These are phyloP conservation scores for Didymodactylos carnosus DNA, from an alignment of 2,888 invertebrate genomes.

Conservation along the genomic window DNA sequence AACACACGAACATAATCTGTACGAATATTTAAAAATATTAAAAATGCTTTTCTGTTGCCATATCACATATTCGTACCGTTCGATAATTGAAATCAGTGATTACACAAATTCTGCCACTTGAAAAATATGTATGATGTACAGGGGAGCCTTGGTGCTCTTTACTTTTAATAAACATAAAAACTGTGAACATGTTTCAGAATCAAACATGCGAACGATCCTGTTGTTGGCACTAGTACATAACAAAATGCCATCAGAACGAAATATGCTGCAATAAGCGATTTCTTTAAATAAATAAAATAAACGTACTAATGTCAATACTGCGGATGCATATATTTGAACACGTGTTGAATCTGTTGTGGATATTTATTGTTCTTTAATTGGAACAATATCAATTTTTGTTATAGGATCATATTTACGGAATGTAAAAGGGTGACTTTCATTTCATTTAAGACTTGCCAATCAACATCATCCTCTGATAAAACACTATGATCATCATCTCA, in stretches of 20 bases:
- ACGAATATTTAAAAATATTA: constrained; percentile 37
- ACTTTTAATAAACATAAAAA: constrained; percentile 63
- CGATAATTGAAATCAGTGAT: constrained; percentile 63
- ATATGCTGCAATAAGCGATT: constrained; percentile 31
- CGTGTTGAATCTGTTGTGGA: not conserved
- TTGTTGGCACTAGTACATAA: constrained; percentile 70
- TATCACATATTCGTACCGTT: constrained; percentile 67
- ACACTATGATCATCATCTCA: constrained; percentile 1
- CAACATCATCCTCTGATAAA: constrained; percentile 4
- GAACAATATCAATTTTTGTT: constrained; percentile 66
- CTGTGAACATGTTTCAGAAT: constrained; percentile 58
- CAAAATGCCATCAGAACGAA: constrained; percentile 27
- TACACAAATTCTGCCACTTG: constrained; percentile 3
- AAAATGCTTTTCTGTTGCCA: constrained; percentile 55
- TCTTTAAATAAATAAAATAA: constrained; percentile 32
- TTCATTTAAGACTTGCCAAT: constrained; percentile 1
- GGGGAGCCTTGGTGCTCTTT: constrained; percentile 31
- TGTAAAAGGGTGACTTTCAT: constrained; percentile 46
- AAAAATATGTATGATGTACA: constrained; percentile 9
- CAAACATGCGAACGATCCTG: constrained; percentile 62
- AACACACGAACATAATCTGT: constrained; percentile 67
- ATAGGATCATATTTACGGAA: constrained; percentile 79
- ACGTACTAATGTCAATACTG: constrained; percentile 22
- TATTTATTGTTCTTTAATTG: not conserved
- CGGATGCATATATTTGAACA: constrained; percentile 25